Percentiles rank a stretch among this genome's conserved stretches.
Evolutionary conservation across 1,140 invertebrate species (phyloP).

Genomic region (Drosophila azteca): DNA sequence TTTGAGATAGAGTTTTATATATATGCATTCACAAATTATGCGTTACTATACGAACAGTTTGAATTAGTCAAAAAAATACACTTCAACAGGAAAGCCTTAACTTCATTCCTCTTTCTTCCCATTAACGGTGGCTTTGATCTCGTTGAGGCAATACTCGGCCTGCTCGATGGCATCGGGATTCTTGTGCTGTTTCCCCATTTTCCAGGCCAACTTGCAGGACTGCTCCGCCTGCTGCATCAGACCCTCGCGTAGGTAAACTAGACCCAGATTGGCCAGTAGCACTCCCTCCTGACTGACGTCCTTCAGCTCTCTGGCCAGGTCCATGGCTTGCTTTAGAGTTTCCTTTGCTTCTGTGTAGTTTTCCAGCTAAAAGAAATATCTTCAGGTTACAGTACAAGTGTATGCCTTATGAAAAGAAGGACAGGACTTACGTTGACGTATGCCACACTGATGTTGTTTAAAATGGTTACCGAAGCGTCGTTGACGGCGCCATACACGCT

Average conservation of each 20-base stretch:
- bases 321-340: constrained; percentile 89
- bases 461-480: constrained; percentile 90
- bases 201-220: constrained; percentile 88
- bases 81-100: constrained; percentile 12
- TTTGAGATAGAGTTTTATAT: constrained; percentile 1
- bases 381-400: background rate
- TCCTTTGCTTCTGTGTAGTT: constrained; percentile 88
- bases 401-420: no score
- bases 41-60: constrained; percentile 29
- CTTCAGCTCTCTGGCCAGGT: constrained; percentile 87
- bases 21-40: constrained; percentile 21
- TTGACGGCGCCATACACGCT: constrained; percentile 88
- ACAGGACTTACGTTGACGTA: constrained; percentile 84
- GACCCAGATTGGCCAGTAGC: constrained; percentile 93
- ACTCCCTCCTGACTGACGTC: constrained; percentile 89
- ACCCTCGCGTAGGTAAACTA: constrained; percentile 89
- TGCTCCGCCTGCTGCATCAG: constrained; percentile 89
- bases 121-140: constrained; percentile 84
- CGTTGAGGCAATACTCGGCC: constrained; percentile 88
- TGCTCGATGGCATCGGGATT: constrained; percentile 87
- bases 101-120: constrained; percentile 19
- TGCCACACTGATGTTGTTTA: constrained; percentile 94
- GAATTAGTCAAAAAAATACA: constrained; percentile 41
- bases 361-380: constrained; percentile 84
- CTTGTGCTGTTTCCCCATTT: constrained; percentile 87